phyloP scores from a whole-genome alignment of 2,113 vertebrate species.

The Corythoichthys intestinalis region DNA sequence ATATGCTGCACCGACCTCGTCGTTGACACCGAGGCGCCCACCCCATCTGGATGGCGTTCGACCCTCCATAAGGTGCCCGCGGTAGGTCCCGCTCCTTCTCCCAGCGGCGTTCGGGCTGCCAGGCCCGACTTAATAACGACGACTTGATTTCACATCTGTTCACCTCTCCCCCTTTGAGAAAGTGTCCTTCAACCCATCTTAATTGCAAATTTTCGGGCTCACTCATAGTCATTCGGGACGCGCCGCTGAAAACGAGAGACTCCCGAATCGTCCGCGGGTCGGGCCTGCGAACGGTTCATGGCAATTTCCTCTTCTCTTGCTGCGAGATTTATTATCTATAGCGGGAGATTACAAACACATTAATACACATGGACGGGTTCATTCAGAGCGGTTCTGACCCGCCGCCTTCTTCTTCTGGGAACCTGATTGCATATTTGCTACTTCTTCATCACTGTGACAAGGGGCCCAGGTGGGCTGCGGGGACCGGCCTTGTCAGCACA shows the following conservation, averaged over 20 bases:
- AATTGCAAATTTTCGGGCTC: constrained; percentile 58
- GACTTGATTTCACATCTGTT: constrained; percentile 71
- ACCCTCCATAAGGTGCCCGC: constrained; percentile 59
- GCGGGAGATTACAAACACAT: constrained; percentile 45
- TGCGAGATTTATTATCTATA: constrained; percentile 46
- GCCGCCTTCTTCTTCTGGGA: constrained; percentile 47
- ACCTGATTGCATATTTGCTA: constrained; percentile 49
- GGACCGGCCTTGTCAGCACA: constrained; percentile 36
- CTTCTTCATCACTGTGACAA: constrained; percentile 45
- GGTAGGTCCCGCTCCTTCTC: constrained; percentile 62
- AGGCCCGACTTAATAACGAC: constrained; percentile 64
- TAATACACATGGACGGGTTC: constrained; percentile 39
- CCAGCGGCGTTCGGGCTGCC: constrained; percentile 60
- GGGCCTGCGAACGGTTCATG: constrained; percentile 43
- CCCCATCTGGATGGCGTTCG: constrained; percentile 65
- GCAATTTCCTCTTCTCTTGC: constrained; percentile 47
- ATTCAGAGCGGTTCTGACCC: constrained; percentile 24
- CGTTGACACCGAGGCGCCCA: constrained; percentile 49
- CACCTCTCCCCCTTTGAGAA: constrained; percentile 56
- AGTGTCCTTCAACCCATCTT: constrained; percentile 65
- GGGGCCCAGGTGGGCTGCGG: constrained; percentile 29
- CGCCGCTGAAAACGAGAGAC: neutral
- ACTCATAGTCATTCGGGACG: constrained; percentile 48
- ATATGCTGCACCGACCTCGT: constrained; percentile 21
- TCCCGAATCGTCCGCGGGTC: constrained; percentile 36